These are phyloP conservation scores for Parasteatoda lunata DNA, from an alignment of 2,888 invertebrate genomes.

Conservation along the genomic window DNA sequence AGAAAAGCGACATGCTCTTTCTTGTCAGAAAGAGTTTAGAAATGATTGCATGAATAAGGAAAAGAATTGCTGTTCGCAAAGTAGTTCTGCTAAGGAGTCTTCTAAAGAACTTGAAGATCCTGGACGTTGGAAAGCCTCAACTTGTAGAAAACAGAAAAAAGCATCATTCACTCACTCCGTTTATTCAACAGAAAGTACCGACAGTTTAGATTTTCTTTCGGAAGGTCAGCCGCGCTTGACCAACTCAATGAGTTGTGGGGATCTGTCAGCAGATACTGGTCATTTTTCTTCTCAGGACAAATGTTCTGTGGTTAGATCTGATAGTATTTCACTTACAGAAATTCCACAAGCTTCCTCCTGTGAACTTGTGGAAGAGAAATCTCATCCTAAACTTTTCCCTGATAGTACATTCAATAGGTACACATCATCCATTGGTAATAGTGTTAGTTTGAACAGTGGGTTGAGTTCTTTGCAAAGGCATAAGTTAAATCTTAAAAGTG, in stretches of 20 bases:
- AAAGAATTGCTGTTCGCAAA: background rate
- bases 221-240: slow-evolving; percentile 67
- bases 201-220: slow-evolving; percentile 69
- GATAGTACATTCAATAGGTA: slow-evolving; percentile 52
- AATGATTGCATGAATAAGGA: background rate
- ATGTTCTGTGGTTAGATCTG: slow-evolving; percentile 41
- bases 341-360: slow-evolving; percentile 50
- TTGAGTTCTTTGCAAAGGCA: slow-evolving; percentile 64
- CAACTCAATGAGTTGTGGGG: slow-evolving; percentile 67
- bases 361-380: slow-evolving; percentile 33
- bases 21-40: background rate
- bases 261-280: slow-evolving; percentile 55
- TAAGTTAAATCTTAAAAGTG: slow-evolving; percentile 50
- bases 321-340: slow-evolving; percentile 62
- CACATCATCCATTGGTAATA: slow-evolving; percentile 55
- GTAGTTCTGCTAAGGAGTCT: background rate
- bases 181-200: slow-evolving; percentile 66
- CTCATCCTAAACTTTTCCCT: slow-evolving; percentile 23
- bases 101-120: slow-evolving; percentile 18
- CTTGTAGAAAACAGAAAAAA: slow-evolving; percentile 33
- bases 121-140: slow-evolving; percentile 23
- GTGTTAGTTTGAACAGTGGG: slow-evolving; percentile 67
- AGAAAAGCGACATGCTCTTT: background rate
- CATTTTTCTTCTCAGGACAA: slow-evolving; percentile 33
- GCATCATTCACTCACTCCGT: slow-evolving; percentile 61